Percentiles rank a stretch among this genome's conserved stretches.
Evolutionary conservation across 2,888 invertebrate genomes (phyloP).

Genomic region (Drosophila neonasuta): DNA sequence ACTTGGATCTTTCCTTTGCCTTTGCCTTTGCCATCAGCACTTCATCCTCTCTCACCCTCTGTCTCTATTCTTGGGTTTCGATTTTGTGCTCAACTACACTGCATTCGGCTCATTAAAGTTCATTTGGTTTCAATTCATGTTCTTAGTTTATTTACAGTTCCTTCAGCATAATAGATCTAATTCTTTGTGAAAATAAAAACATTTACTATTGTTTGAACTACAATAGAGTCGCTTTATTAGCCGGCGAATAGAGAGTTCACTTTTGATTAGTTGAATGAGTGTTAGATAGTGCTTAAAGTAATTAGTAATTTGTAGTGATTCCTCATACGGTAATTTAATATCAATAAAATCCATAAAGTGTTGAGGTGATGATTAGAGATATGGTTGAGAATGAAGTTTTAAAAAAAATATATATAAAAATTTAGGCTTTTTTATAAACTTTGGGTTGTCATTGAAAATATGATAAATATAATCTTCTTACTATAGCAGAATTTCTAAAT

Average conservation of each 20-base stretch:
- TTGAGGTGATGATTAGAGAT: too few species aligned
- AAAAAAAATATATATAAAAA: too few species aligned
- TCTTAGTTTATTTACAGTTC: conserved; percentile 13
- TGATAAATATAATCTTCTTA: too few species aligned
- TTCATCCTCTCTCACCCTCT: not conserved
- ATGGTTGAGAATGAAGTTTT: too few species aligned
- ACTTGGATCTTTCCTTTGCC: conserved; percentile 55
- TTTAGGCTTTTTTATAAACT: too few species aligned
- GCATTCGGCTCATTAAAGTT: conserved; percentile 58
- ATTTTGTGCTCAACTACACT: conserved; percentile 32
- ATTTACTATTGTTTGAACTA: conserved; percentile 20
- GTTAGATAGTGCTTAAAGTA: not conserved
- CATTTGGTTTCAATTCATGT: conserved; percentile 52
- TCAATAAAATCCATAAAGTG: too few species aligned
- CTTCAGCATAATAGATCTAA: conserved; percentile 17
- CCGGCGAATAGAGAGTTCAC: conserved; percentile 7
- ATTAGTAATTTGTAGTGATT: too few species aligned
- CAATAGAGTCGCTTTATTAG: conserved; percentile 45
- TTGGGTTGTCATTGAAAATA: too few species aligned
- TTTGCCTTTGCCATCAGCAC: conserved; percentile 12
- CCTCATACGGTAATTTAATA: too few species aligned
- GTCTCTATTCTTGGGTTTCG: not conserved
- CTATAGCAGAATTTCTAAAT: too few species aligned
- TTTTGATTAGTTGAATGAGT: conserved; percentile 25
- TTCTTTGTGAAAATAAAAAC: conserved; percentile 30